Evolutionary conservation across 1,140 invertebrate species (phyloP).

Genomic region (Drosophila nigromelanica): DNA sequence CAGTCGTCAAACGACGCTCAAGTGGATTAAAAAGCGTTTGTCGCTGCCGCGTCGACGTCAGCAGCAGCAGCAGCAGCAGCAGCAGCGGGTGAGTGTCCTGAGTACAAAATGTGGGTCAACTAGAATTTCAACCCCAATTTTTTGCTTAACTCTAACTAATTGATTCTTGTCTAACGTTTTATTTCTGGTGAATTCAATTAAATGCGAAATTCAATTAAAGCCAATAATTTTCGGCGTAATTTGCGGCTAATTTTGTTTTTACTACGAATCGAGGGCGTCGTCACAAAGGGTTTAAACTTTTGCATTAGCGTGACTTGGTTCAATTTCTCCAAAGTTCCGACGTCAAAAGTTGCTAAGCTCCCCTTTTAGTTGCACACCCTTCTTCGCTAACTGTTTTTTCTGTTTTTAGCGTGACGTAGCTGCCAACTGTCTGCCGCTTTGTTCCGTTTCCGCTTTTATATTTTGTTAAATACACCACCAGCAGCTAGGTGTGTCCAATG

Average conservation of each 20-base stretch:
- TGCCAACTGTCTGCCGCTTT: constrained; percentile 63
- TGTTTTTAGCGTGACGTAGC: constrained; percentile 26
- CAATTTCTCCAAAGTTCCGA: constrained; percentile 65
- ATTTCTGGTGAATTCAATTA: constrained; percentile 70
- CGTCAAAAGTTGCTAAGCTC: constrained; percentile 47
- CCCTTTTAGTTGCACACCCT: constrained; percentile 12
- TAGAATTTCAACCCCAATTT: constrained; percentile 7
- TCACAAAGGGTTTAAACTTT: constrained; percentile 62
- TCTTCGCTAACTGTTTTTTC: background rate
- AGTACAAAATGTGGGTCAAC: constrained; percentile 56
- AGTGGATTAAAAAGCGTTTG: constrained; percentile 72
- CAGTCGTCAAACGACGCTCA: constrained; percentile 63
- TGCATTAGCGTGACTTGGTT: constrained; percentile 70
- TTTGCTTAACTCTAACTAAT: constrained; percentile 4
- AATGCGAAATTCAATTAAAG: constrained; percentile 49
- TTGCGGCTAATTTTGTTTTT: constrained; percentile 71
- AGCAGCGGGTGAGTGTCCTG: constrained; percentile 42
- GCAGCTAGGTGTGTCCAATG: constrained; percentile 63
- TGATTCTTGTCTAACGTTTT: constrained; percentile 33
- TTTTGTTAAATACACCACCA: constrained; percentile 30
- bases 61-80: constrained; percentile 4
- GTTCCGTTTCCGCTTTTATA: constrained; percentile 66
- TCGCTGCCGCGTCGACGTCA: constrained; percentile 51
- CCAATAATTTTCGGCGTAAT: constrained; percentile 70
- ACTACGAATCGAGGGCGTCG: constrained; percentile 59